Evolutionary conservation across 37 sponge, comb jelly and placozoan genomes (phyloP), one percentile per base, ranked within the genome.

Genomic region (Axinella damicornis): DNA sequence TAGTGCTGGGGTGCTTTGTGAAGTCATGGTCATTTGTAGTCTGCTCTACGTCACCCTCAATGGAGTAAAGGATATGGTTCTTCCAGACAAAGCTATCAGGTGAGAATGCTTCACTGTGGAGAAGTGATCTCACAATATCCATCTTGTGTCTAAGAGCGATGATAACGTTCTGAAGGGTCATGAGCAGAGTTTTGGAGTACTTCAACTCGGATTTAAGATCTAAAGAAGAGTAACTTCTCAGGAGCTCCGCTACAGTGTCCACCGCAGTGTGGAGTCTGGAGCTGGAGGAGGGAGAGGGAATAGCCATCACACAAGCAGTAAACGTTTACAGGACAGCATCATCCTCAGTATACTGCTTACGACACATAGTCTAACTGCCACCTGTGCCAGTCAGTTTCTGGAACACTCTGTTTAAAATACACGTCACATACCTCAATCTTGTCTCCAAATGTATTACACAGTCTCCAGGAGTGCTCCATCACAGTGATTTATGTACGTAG

Each of bases 61-160:
- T 56, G 34, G 69, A 68, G 33, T 80, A 80, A 57, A 33, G 81
- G 22, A 80, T 46, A 22, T 69, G 81, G 28, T 39, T 19, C 67
- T n/a, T 80, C 81, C 81, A 80, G 14, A 1, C 37, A 57, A 80
- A 80, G n/a, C 60, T 69, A 22, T 56, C n/a, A 9, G 35, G 38
- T 30, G 58, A 35, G 24, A 18, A 34, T 24, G 20, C 25, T 34
- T 69, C 40, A 27, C 46, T 71, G 0, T 35, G 35, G 28, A 73
- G 36, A 63, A 82, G 67, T 35, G 59, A 53, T 27, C 40, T 41
- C 16, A 71, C 32, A 14, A 58, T 34, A 0, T 69, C 73, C 35
- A 59, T 36, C 36, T 89, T 89, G 73, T 82, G 77, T 35, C 37
- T 83, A 33, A 83, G 78, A 39, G 57, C 34, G 27, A 70, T 13